Conservation (phyloP, 2,888 invertebrate genomes). For the Zygogramma bicolorata region DNA sequence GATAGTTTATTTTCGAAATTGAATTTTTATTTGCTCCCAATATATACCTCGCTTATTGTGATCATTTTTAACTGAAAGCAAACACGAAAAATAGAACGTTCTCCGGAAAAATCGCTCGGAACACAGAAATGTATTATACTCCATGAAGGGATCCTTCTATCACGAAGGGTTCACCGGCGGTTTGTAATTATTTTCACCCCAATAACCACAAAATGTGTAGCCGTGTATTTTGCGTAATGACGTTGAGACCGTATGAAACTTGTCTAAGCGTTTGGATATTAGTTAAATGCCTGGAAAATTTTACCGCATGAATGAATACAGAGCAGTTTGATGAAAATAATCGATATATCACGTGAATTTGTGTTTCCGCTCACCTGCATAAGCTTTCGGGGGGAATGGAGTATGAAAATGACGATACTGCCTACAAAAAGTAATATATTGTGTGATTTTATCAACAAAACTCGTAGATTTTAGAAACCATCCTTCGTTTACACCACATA, state of each 20-base stretch:
- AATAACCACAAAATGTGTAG: slow-evolving; percentile 37
- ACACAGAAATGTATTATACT: background rate
- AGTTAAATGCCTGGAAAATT: slow-evolving; percentile 45
- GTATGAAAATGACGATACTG: slow-evolving; percentile 21
- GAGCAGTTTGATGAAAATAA: slow-evolving; percentile 30
- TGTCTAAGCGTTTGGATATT: slow-evolving; percentile 34
- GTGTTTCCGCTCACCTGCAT: slow-evolving; percentile 26
- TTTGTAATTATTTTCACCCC: slow-evolving; percentile 37
- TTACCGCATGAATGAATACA: slow-evolving; percentile 30
- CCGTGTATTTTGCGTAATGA: slow-evolving; percentile 37
- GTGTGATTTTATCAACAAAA: background rate
- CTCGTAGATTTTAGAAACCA: background rate
- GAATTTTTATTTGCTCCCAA: background rate
- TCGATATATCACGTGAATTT: slow-evolving; percentile 36
- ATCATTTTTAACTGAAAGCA: background rate
- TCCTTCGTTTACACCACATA: background rate
- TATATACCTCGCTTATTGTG: background rate
- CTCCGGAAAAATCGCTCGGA: background rate
- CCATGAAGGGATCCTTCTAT: slow-evolving; percentile 1
- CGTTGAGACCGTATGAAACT: slow-evolving; percentile 39
- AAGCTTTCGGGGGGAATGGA: slow-evolving; percentile 11
- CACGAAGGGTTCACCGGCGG: slow-evolving; percentile 11
- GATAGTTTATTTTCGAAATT: background rate
- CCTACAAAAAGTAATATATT: background rate
- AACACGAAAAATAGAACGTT: background rate